These are phyloP conservation scores for Trichonephila inaurata DNA, from an alignment of 1,140 invertebrate genomes.

Conservation along the genomic window DNA sequence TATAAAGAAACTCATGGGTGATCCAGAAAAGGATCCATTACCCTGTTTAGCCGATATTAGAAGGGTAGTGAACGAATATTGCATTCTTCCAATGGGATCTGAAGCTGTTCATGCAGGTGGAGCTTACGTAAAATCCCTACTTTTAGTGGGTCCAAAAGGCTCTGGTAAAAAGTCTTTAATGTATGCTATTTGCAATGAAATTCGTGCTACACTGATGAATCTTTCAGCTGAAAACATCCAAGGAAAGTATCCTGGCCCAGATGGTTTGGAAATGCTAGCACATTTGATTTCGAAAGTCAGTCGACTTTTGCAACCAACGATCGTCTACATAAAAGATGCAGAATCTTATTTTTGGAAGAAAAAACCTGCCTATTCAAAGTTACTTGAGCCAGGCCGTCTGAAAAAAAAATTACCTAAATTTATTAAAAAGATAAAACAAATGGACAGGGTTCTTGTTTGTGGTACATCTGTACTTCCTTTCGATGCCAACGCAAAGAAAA, in stretches of 20 bases:
- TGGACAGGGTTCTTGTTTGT: conserved; percentile 91
- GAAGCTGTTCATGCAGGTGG: conserved; percentile 32
- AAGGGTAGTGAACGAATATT: conserved; percentile 92
- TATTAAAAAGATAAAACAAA: conserved; percentile 88
- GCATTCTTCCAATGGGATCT: conserved; percentile 88
- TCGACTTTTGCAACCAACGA: conserved; percentile 89
- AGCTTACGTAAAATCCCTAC: conserved; percentile 89
- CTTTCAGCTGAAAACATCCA: conserved; percentile 93
- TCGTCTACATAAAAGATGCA: conserved; percentile 95
- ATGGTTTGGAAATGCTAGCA: conserved; percentile 95
- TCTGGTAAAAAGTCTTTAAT: conserved; percentile 94
- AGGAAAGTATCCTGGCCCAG: conserved; percentile 93
- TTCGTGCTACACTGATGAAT: conserved; percentile 94
- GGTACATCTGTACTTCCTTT: conserved; percentile 91
- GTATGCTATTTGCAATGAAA: conserved; percentile 92
- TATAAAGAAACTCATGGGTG: neutral
- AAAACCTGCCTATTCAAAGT: conserved; percentile 77
- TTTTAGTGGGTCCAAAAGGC: conserved; percentile 89
- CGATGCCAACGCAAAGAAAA: conserved; percentile 89
- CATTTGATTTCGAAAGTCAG: conserved; percentile 86
- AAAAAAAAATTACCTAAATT: conserved; percentile 96
- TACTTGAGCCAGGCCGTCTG: conserved; percentile 93
- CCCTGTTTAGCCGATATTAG: conserved; percentile 90
- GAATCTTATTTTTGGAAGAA: conserved; percentile 97
- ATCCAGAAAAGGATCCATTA: conserved; percentile 82